Evolutionary conservation across 2,888 invertebrate genomes (phyloP), one percentile per base, ranked within the genome.

Genomic region (Agrochola lota): DNA sequence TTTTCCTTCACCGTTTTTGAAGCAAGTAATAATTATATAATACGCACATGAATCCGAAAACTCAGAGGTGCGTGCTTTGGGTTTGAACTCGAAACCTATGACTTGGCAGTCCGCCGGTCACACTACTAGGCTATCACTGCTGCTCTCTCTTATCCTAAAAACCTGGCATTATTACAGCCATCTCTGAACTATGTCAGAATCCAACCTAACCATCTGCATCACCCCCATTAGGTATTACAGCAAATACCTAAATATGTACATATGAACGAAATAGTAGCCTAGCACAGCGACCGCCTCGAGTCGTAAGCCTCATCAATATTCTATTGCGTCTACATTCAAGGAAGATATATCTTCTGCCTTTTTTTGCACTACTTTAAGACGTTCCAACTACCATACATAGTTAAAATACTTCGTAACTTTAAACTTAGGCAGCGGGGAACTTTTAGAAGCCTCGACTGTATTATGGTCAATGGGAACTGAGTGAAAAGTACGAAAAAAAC

Each of bases 381-480:
- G 84, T 81, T 87, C 77, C 84, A 83, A 80, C 89, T 80, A 88
- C 77, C 85, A 83, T 87, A 87, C 87, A 88, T 89, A 87, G 86
- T 89, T 92, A 91, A 89, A 93, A 93, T 93, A 92, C 91, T 93
- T 92, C 82, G 80, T 84, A 88, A 91, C 89, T 91, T 91, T 89
- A 89, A 93, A 92, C 88, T 92, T 91, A 87, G 88, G 84, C 89
- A 82, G 85, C 80, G 88, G 73, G 20, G 85, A 91, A 94, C 89
- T 92, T 92, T 89, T 85, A 81, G 88, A 91, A 91, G 91, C 91
- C 91, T 90, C 90, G 82, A 89, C 92, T 91, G 91, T 91, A 92
- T 92, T 93, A 93, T 92, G 92, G 93, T 93, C 93, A 91, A 92
- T 93, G 90, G 86, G 82, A 91, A 89, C 88, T 76, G 89, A 91